Percentiles rank a stretch among this genome's conserved stretches.
phyloP scores from a whole-genome alignment of 2,888 invertebrate genomes.

The Leptarthrus brevirostris region DNA sequence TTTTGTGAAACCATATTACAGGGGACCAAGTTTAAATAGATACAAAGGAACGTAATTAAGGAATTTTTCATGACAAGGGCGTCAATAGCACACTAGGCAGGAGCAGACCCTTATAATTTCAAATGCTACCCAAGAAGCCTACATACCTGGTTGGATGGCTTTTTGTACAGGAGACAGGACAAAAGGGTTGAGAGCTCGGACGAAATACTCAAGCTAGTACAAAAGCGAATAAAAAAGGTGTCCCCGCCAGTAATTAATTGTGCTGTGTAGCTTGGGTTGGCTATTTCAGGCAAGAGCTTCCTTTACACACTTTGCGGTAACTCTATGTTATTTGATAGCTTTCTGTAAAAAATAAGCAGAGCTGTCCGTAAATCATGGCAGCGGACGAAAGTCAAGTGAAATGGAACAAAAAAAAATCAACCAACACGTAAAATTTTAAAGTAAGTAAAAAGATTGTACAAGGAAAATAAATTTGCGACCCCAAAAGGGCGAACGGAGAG shows the following conservation, averaged over 20 bases:
- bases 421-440: conserved; percentile 21
- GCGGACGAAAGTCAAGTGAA: neutral
- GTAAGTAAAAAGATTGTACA: conserved; percentile 26
- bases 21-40: neutral
- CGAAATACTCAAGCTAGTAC: neutral
- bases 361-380: neutral
- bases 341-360: neutral
- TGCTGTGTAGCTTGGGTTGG: neutral
- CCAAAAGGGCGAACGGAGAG: neutral
- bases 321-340: conserved; percentile 5
- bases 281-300: neutral
- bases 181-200: conserved; percentile 10
- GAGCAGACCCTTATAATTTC: conserved; percentile 6
- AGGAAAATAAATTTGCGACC: conserved; percentile 20
- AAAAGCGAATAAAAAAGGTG: neutral
- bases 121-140: neutral
- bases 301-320: neutral
- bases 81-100: neutral
- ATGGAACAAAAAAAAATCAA: neutral
- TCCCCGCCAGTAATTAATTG: neutral
- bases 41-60: neutral
- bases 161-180: neutral
- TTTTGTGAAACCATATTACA: neutral
- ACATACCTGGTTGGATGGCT: too few species aligned
- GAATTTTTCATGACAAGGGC: neutral